A percentile compares a stretch with the other conserved stretches of the same genome.
Evolutionary conservation across 2,888 invertebrate species (phyloP).

Genomic region (Sesamia inferens): DNA sequence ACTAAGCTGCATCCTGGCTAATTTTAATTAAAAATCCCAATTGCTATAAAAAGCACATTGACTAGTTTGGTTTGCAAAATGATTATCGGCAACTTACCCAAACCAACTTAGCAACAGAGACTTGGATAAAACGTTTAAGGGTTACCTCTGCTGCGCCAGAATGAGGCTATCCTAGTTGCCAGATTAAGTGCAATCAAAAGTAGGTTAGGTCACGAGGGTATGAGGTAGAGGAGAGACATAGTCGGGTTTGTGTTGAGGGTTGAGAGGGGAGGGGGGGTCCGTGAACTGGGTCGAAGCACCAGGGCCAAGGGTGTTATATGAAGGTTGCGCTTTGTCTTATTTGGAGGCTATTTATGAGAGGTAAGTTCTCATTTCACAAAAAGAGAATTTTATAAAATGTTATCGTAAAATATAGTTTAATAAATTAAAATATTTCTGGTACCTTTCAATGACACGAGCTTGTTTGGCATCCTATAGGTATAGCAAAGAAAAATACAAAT

Average conservation of each 20-base stretch:
- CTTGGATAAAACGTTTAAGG: slow-evolving; percentile 6
- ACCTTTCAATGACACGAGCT: background rate
- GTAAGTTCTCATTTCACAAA: slow-evolving; percentile 5
- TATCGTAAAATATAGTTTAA: background rate
- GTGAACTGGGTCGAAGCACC: slow-evolving; percentile 85
- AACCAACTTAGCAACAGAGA: slow-evolving; percentile 1
- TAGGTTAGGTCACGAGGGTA: slow-evolving; percentile 83
- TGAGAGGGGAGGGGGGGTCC: slow-evolving; percentile 62
- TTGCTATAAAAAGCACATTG: slow-evolving; percentile 1
- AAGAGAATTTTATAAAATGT: background rate
- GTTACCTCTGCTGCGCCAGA: slow-evolving; percentile 66
- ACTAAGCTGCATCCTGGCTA: slow-evolving; percentile 60
- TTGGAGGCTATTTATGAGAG: slow-evolving; percentile 56
- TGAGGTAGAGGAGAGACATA: slow-evolving; percentile 63
- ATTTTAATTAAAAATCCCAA: too few relatives aligned
- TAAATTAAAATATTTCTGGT: too few relatives aligned
- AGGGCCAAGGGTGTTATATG: slow-evolving; percentile 88
- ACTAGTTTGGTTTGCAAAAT: slow-evolving; percentile 7
- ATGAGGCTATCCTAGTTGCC: slow-evolving; percentile 65
- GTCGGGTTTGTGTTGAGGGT: slow-evolving; percentile 51
- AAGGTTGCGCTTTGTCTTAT: slow-evolving; percentile 85
- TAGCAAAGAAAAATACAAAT: too few relatives aligned
- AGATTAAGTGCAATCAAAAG: slow-evolving; percentile 84
- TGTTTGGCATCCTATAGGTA: background rate
- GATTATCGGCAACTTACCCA: background rate